phyloP scores from a whole-genome alignment of 1,140 invertebrate species.

The Orchesella cincta region DNA sequence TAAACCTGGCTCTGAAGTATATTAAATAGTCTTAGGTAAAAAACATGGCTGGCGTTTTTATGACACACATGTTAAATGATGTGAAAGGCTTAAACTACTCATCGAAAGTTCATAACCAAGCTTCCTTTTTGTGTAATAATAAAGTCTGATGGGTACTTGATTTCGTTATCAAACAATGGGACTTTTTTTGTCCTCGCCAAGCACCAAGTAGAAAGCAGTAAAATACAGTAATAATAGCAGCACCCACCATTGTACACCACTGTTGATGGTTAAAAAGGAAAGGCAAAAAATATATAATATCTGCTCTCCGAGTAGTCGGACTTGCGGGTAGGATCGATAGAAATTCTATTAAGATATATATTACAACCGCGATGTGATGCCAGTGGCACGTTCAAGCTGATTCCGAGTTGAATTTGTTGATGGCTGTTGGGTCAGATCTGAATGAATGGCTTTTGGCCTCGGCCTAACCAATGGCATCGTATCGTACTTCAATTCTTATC shows the following conservation, averaged over 20 bases:
- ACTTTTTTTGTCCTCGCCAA: background rate
- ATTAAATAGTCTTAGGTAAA: no score
- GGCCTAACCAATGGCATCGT: background rate
- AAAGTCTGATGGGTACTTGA: no score
- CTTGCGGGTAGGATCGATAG: constrained; percentile 15
- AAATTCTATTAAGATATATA: constrained; percentile 19
- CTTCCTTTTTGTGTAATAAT: no score
- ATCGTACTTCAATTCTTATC: constrained; percentile 4
- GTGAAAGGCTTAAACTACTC: no score
- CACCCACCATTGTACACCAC: background rate
- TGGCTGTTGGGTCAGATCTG: background rate
- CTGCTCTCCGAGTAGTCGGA: background rate
- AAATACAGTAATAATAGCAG: no score
- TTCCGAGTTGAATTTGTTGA: background rate
- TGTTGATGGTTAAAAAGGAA: background rate
- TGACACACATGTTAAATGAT: no score
- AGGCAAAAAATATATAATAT: background rate
- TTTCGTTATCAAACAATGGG: no score
- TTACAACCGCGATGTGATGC: background rate
- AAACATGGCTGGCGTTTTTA: no score
- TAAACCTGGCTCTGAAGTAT: no score
- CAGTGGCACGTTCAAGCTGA: background rate
- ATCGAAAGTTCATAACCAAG: no score
- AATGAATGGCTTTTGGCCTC: background rate
- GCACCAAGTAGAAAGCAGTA: background rate